Percentiles rank a stretch among this genome's conserved stretches.
Conservation (phyloP, 2,113 vertebrate species). For the Apus apus region DNA sequence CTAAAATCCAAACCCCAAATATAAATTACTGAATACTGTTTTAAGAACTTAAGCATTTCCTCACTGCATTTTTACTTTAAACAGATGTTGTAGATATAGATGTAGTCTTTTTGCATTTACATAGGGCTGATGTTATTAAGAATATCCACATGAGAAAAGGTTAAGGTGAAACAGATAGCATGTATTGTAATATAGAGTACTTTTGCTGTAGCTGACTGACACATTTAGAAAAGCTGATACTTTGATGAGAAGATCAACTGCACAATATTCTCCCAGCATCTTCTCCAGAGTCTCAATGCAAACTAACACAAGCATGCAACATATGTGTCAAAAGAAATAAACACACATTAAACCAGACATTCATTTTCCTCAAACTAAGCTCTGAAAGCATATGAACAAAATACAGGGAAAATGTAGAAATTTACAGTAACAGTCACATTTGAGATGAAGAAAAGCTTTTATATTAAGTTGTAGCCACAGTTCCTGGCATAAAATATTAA, state of each 20-base stretch:
- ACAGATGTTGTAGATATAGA: conserved; percentile 10
- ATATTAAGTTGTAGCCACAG: conserved; percentile 29
- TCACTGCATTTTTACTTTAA: conserved; percentile 19
- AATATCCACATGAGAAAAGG: conserved; percentile 63
- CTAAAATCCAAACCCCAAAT: conserved; percentile 43
- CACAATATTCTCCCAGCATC: conserved; percentile 42
- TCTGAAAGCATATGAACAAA: conserved; percentile 28
- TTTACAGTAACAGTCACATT: conserved; percentile 22
- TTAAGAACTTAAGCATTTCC: background rate
- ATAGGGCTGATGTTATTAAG: conserved; percentile 33
- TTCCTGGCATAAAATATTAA: conserved; percentile 55
- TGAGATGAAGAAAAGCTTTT: conserved; percentile 53
- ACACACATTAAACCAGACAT: conserved; percentile 59
- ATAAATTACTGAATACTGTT: conserved; percentile 31
- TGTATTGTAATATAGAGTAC: conserved; percentile 9
- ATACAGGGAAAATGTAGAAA: conserved; percentile 13
- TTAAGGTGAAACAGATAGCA: conserved; percentile 52
- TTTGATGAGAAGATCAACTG: conserved; percentile 64
- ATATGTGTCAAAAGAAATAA: conserved; percentile 57
- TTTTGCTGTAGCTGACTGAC: conserved; percentile 25
- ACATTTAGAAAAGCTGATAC: conserved; percentile 22
- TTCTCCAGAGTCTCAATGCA: conserved; percentile 59
- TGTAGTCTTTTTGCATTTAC: conserved; percentile 29
- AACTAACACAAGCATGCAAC: conserved; percentile 43
- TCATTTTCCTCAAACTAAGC: conserved; percentile 31